Evolutionary conservation across 2,888 invertebrate species (phyloP).

Genomic region (Rhimphoctona megacephalus): DNA sequence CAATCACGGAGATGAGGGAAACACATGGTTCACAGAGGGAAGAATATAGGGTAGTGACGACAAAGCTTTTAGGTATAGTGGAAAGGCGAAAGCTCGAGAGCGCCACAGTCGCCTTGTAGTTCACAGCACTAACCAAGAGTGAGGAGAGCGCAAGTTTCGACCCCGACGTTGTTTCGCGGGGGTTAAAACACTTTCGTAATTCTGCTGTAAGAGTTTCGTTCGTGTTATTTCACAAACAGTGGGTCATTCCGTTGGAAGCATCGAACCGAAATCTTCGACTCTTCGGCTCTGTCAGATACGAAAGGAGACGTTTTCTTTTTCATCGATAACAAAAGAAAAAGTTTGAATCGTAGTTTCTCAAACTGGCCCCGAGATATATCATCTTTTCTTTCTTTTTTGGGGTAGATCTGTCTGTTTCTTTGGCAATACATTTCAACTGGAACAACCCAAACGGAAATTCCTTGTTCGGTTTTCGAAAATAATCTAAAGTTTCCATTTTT

Average conservation of each 20-base stretch:
- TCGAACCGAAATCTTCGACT: slow-evolving; percentile 19
- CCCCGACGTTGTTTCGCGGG: slow-evolving; percentile 44
- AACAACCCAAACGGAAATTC: not conserved
- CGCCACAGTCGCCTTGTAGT: slow-evolving; percentile 38
- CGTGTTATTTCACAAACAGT: slow-evolving; percentile 20
- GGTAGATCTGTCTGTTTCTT: not conserved
- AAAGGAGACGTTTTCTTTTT: slow-evolving; percentile 8
- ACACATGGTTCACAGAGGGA: slow-evolving; percentile 24
- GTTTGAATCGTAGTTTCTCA: slow-evolving; percentile 15
- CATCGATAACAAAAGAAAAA: slow-evolving; percentile 29
- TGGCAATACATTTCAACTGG: not conserved
- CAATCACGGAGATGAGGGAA: slow-evolving; percentile 6
- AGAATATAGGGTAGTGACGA: slow-evolving; percentile 34
- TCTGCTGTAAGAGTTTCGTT: slow-evolving; percentile 35
- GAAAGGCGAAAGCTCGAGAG: slow-evolving; percentile 40
- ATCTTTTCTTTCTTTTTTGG: not conserved
- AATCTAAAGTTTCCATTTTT: not conserved
- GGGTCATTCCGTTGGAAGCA: slow-evolving; percentile 21
- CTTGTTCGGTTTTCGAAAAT: not conserved
- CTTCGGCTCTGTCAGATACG: not conserved
- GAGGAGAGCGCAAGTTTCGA: slow-evolving; percentile 44
- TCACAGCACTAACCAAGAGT: slow-evolving; percentile 37
- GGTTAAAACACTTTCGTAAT: slow-evolving; percentile 67
- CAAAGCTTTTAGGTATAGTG: slow-evolving; percentile 55
- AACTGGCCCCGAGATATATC: not conserved